Conservation (phyloP, 2,888 invertebrate species). For the Carpatolechia fugitivella region DNA sequence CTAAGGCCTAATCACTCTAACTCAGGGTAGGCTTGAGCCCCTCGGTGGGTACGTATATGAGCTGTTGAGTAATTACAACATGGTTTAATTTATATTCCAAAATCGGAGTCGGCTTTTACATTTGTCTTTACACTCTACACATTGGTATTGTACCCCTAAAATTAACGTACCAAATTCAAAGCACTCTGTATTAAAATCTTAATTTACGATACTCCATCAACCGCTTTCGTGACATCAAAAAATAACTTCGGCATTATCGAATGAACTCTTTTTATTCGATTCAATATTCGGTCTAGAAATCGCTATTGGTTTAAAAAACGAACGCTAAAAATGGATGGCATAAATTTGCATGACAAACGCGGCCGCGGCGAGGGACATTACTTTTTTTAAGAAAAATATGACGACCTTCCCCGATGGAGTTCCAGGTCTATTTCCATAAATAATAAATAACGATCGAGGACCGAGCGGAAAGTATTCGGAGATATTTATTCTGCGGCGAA, state of each 20-base stretch:
- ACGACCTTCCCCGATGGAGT: constrained; percentile 70
- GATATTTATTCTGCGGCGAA: constrained; percentile 71
- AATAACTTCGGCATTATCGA: constrained; percentile 22
- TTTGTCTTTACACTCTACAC: too few relatives aligned
- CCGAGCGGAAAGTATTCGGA: constrained; percentile 55
- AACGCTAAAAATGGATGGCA: constrained; percentile 69
- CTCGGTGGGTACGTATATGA: too few relatives aligned
- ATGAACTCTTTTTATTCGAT: constrained; percentile 48
- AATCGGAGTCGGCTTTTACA: too few relatives aligned
- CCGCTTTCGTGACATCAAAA: constrained; percentile 53
- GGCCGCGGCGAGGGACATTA: constrained; percentile 60
- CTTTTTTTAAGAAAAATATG: constrained; percentile 76
- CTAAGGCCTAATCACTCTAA: too few relatives aligned
- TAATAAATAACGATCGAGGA: constrained; percentile 75
- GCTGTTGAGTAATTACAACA: too few relatives aligned
- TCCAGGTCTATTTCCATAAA: constrained; percentile 76
- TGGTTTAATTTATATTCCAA: too few relatives aligned
- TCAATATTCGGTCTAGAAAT: constrained; percentile 65
- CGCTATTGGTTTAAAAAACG: constrained; percentile 67
- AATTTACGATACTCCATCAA: constrained; percentile 44
- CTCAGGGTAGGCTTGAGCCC: too few relatives aligned
- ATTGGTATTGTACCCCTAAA: too few relatives aligned
- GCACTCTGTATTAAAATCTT: constrained; percentile 24
- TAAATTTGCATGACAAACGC: constrained; percentile 76
- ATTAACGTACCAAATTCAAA: too few relatives aligned